Evolutionary conservation across 2,797 vertebrate species (phyloP).

Genomic region (Clarias platycephalus): DNA sequence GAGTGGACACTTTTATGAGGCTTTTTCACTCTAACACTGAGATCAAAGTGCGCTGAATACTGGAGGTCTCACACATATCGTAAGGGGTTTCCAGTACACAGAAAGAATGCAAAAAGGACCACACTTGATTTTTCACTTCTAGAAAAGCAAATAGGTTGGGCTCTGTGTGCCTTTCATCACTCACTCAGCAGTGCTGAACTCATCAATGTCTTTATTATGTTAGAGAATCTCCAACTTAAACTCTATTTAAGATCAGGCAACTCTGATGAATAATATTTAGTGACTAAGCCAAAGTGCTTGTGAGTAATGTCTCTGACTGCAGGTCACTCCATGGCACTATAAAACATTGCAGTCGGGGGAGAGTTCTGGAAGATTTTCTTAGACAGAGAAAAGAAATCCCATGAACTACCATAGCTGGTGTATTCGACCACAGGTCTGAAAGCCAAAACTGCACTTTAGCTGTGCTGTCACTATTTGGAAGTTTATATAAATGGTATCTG

Average conservation of each 20-base stretch:
- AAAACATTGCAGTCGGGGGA: slow-evolving; percentile 43
- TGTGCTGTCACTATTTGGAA: slow-evolving; percentile 68
- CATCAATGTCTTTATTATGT: slow-evolving; percentile 33
- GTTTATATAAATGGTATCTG: slow-evolving; percentile 62
- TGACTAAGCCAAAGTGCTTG: slow-evolving; percentile 42
- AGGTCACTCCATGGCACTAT: slow-evolving; percentile 47
- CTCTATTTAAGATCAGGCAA: slow-evolving; percentile 22
- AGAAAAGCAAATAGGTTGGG: slow-evolving; percentile 9
- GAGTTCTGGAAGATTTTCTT: slow-evolving; percentile 49
- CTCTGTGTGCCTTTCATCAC: slow-evolving; percentile 14
- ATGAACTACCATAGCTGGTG: slow-evolving; percentile 49
- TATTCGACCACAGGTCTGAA: slow-evolving; percentile 64
- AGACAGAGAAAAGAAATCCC: slow-evolving; percentile 39
- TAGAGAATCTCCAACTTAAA: slow-evolving; percentile 25
- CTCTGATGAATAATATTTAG: slow-evolving; percentile 38
- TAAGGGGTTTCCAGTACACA: slow-evolving; percentile 22
- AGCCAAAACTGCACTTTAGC: slow-evolving; percentile 75
- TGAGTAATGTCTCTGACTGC: slow-evolving; percentile 56
- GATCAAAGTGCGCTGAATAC: slow-evolving; percentile 60
- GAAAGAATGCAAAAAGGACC: slow-evolving; percentile 28
- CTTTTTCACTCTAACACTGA: slow-evolving; percentile 48
- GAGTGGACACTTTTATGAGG: slow-evolving; percentile 60
- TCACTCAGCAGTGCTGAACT: neutral
- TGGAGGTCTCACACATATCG: slow-evolving; percentile 45
- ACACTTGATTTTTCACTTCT: slow-evolving; percentile 20